These are phyloP conservation scores for Danaus melanippus DNA, from an alignment of 1,140 invertebrate species.

Conservation along the genomic window DNA sequence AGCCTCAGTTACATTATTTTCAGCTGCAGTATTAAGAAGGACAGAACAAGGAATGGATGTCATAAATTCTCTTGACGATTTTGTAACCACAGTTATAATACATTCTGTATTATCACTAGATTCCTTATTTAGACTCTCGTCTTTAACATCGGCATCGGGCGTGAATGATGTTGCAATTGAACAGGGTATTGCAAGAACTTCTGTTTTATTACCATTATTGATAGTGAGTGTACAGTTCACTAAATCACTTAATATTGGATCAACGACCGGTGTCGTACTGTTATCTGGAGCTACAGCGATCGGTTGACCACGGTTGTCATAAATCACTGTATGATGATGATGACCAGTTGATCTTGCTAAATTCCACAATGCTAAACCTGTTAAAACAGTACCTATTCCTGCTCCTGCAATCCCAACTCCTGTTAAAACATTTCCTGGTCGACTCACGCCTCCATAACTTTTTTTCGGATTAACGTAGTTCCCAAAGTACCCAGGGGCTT, in stretches of 20 bases:
- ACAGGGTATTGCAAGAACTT: slow-evolving; percentile 66
- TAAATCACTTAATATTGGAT: slow-evolving; percentile 62
- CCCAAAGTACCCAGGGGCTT: slow-evolving; percentile 57
- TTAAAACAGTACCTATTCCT: slow-evolving; percentile 62
- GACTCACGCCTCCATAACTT: slow-evolving; percentile 49
- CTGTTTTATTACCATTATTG: slow-evolving; percentile 48
- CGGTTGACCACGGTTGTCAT: slow-evolving; percentile 58
- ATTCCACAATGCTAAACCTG: slow-evolving; percentile 68
- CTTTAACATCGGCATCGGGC: slow-evolving; percentile 55
- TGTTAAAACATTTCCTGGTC: slow-evolving; percentile 45
- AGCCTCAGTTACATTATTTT: slow-evolving; percentile 63
- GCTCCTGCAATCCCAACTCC: slow-evolving; percentile 61
- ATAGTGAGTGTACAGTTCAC: slow-evolving; percentile 66
- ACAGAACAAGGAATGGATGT: slow-evolving; percentile 67
- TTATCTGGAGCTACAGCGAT: slow-evolving; percentile 56
- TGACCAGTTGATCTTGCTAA: slow-evolving; percentile 61
- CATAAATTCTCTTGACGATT: slow-evolving; percentile 55
- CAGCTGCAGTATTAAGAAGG: slow-evolving; percentile 53
- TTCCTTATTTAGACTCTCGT: slow-evolving; percentile 31
- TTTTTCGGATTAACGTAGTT: slow-evolving; percentile 41
- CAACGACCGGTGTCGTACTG: slow-evolving; percentile 34
- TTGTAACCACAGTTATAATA: slow-evolving; percentile 60
- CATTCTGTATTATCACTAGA: slow-evolving; percentile 56
- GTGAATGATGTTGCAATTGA: slow-evolving; percentile 68
- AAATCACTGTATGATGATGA: slow-evolving; percentile 59